Evolutionary conservation across 1,140 invertebrate species (phyloP), one percentile per base, ranked within the genome.

Genomic region (Drosophila kikkawai): DNA sequence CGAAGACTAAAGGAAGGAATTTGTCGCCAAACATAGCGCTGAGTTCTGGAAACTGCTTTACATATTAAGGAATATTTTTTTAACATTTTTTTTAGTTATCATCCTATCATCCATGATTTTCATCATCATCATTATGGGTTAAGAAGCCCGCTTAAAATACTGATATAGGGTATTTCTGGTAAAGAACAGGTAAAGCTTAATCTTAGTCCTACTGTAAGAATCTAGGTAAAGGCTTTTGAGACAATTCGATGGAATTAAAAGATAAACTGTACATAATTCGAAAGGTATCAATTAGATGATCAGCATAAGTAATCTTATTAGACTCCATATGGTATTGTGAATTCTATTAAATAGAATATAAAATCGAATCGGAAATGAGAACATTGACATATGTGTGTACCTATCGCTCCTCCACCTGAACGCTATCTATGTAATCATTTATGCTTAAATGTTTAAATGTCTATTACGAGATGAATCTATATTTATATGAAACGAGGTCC

Each of bases 321-420:
- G 55, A 73, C 45, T 51, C 36, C 42, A 57, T 57, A 39, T 73
- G 44, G 60, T 22, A 61, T 56, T 78, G 59, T 57, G 64, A 60
- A 82, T 82, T 83, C 80, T 83, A 83, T 83, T 22, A 75, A 82
- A 83, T 84, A 84, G 59, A 61, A 63, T 58, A 41, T 63, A 39
- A 37, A 63, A 58, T 19, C 42, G 75, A 86, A 87, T 84, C 68
- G 63, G 77, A 69, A 71, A 45, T 17, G 44, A 75, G 66, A 88
- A 70, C 79, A 87, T 90, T 79, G 79, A 87, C 75, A 86, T 86
- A 86, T 90, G 71, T 86, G 80, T 91, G 87, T 91, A 91, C 87
- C 87, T 91, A 91, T 86, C 75, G 79, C 82, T 91, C 86, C 86
- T 83, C 87, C 82, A 86, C 87, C 87, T 91, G 85, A 90, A 86